Evolutionary conservation across 1,140 invertebrate species (phyloP), one percentile per base, ranked within the genome.

Genomic region (Heliconius melpomene): DNA sequence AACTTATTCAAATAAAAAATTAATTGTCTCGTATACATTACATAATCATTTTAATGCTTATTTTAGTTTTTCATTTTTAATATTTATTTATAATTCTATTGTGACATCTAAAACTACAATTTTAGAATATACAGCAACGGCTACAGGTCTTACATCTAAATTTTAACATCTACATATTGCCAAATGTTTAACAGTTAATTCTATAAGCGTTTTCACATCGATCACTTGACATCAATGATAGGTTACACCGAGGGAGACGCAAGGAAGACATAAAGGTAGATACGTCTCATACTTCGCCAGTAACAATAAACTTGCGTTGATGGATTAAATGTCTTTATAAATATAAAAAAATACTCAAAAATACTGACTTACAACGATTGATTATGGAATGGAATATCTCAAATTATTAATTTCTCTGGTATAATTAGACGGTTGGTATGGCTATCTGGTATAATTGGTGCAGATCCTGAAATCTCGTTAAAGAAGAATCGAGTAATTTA

Each of bases 201-300:
- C 90, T 93, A 91, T 93, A 93, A 93, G 90, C 91, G 90, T 91
- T 84, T 85, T 91, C 86, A 93, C 90, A 93, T 84, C 88, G 86
- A 93, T 91, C 88, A 91, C 85, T 89, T 84, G 82, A 90, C 87
- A 89, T 86, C 82, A 80, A 74, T 66, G 72, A 80, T 78, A 76
- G 54, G 52, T 80, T 60, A 79, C 75, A 80, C 50, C 73, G 72
- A 83, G 75, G 82, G 83, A 86, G 75, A 85, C 81, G 82, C 79
- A 70, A 81, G 81, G 81, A 84, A 86, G 81, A 85, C 84, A 57
- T 74, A 77, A 70, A 29, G 32, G 26, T 70, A 23, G 23, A 66
- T 29, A 71, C 16, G 60, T 72, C 38, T 77, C 23, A 77, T 18
- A 72, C 38, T 77, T 52, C 46, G 73, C 32, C 29, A 40, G 11